A percentile compares a stretch with the other conserved stretches of the same genome.
Conservation (phyloP, 2,797 vertebrate genomes). For the Protosalanx chinensis region DNA sequence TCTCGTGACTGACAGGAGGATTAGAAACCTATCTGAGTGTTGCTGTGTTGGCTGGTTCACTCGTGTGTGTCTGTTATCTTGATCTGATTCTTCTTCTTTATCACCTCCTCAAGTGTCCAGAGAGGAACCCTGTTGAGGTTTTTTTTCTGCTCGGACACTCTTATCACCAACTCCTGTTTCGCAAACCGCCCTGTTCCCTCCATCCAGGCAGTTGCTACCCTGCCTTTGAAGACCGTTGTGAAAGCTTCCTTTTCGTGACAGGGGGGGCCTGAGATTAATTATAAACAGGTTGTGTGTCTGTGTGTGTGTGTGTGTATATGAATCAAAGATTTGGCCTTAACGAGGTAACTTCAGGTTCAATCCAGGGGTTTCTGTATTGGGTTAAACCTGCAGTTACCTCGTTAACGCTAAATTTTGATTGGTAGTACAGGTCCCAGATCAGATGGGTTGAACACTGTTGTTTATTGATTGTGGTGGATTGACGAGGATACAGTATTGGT, state of each 20-base stretch:
- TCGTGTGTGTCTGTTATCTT: constrained; percentile 37
- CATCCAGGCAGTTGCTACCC: constrained; percentile 22
- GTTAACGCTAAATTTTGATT: too few species aligned
- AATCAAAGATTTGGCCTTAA: too few species aligned
- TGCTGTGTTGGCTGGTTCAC: constrained; percentile 50
- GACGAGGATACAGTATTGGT: constrained; percentile 62
- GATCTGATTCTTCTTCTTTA: constrained; percentile 40
- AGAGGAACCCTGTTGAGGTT: constrained; percentile 28
- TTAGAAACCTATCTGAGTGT: constrained; percentile 23
- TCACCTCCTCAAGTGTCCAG: constrained; percentile 27
- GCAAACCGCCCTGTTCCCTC: constrained; percentile 47
- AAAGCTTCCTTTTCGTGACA: constrained; percentile 37
- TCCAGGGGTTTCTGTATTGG: too few species aligned
- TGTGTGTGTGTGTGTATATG: too few species aligned
- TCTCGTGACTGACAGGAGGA: constrained; percentile 38
- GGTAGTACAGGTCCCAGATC: too few species aligned
- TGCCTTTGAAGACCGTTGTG: constrained; percentile 37
- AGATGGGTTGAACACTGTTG: constrained; percentile 44
- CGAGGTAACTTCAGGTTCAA: too few species aligned
- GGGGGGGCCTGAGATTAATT: constrained; percentile 26
- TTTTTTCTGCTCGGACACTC: constrained; percentile 29
- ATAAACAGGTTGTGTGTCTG: constrained; percentile 45
- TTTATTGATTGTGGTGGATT: constrained; percentile 36
- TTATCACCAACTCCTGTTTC: constrained; percentile 42
- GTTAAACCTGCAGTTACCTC: too few species aligned